Percentiles rank a stretch among this genome's conserved stretches.
Evolutionary conservation across 2,797 vertebrate species (phyloP).

Genomic region (Enteromius treurensis): DNA sequence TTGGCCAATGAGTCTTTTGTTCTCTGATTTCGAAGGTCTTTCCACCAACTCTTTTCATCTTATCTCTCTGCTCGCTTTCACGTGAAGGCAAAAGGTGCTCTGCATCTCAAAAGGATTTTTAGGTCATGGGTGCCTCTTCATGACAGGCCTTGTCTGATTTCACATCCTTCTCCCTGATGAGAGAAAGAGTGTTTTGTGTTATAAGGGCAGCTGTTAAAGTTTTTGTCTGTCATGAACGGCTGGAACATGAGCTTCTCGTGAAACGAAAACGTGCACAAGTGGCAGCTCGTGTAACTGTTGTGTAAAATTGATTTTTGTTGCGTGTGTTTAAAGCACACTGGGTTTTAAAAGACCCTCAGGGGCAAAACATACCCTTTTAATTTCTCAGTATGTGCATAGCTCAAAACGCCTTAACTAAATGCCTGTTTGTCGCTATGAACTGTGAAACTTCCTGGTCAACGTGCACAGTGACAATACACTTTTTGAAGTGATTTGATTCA

Average conservation of each 20-base stretch:
- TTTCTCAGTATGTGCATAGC: neutral
- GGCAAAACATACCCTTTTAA: neutral
- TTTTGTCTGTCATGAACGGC: conserved; percentile 1
- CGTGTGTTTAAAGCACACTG: neutral
- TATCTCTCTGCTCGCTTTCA: conserved; percentile 28
- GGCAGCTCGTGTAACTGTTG: neutral
- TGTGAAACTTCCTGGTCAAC: neutral
- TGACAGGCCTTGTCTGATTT: conserved; percentile 44
- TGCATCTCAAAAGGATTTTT: conserved; percentile 20
- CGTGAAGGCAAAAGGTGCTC: conserved; percentile 27
- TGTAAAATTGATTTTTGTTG: neutral
- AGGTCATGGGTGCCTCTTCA: conserved; percentile 29
- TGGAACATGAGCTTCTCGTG: conserved; percentile 1
- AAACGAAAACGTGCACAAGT: neutral
- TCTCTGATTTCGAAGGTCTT: conserved; percentile 32
- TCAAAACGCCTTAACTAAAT: neutral
- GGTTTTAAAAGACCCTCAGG: neutral
- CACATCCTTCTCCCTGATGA: conserved; percentile 14
- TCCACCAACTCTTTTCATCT: conserved; percentile 35
- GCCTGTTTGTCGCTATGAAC: neutral
- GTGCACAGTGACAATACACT: too few species aligned
- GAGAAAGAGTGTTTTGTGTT: conserved; percentile 37
- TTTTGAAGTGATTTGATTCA: neutral
- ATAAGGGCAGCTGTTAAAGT: conserved; percentile 16
- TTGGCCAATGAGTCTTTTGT: conserved; percentile 41